Evolutionary conservation across 2,797 vertebrate genomes (phyloP).

Genomic region (Myotis daubentonii): DNA sequence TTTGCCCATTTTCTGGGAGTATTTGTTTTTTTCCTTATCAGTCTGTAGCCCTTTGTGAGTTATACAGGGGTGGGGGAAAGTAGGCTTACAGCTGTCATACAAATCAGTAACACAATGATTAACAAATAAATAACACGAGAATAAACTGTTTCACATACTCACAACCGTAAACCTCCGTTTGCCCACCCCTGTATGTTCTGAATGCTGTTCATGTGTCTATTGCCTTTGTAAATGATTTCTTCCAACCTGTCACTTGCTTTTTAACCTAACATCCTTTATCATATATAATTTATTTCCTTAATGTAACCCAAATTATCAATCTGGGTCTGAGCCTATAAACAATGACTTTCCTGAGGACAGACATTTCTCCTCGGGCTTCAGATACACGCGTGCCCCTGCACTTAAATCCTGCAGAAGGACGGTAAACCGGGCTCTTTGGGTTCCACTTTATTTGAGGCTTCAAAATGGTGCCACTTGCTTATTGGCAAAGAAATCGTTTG

Average conservation of each 20-base stretch:
- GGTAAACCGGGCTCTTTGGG: not conserved
- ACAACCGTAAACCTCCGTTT: not conserved
- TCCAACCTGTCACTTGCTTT: not conserved
- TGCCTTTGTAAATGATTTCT: not conserved
- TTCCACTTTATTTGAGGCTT: not conserved
- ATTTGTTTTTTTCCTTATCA: not conserved
- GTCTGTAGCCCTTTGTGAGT: not conserved
- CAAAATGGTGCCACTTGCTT: not conserved
- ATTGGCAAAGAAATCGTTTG: not conserved
- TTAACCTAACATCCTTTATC: not conserved
- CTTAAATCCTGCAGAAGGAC: not conserved
- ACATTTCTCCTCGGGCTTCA: not conserved
- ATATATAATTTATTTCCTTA: not conserved
- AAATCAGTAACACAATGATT: not conserved
- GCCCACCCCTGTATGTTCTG: not conserved
- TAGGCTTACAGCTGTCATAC: not conserved
- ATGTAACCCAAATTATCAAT: not conserved
- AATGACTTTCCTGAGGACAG: not conserved
- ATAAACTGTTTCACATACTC: not conserved
- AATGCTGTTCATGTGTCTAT: not conserved
- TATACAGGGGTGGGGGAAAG: not conserved
- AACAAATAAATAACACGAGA: not conserved
- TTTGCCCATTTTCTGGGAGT: not conserved
- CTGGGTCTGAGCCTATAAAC: not conserved
- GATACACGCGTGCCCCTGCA: not conserved